Conservation (phyloP, 1,140 invertebrate species). For the Linepithema humile region DNA sequence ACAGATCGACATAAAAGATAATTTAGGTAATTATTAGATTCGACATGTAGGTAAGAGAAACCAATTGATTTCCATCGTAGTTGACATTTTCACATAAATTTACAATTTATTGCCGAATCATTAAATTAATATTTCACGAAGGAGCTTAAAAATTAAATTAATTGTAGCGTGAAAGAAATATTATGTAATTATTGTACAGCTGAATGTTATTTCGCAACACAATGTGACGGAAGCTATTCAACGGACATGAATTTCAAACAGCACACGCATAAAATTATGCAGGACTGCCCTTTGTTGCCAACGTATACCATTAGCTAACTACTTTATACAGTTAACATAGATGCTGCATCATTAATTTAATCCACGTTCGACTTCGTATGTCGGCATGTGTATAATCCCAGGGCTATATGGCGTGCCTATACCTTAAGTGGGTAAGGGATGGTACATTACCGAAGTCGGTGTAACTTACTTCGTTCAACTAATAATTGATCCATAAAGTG, state of each 20-base stretch:
- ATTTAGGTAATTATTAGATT: neutral
- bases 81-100: neutral
- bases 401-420: slow-evolving; percentile 21
- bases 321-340: slow-evolving; percentile 54
- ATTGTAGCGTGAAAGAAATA: neutral
- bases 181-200: neutral
- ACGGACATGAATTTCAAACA: slow-evolving; percentile 40
- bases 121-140: neutral
- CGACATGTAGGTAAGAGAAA: neutral
- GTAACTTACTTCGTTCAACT: slow-evolving; percentile 69
- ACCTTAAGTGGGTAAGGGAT: slow-evolving; percentile 32
- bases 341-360: slow-evolving; percentile 44
- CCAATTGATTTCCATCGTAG: neutral
- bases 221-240: slow-evolving; percentile 6
- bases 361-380: slow-evolving; percentile 31
- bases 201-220: slow-evolving; percentile 14
- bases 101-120: slow-evolving; percentile 1
- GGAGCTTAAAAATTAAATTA: neutral
- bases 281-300: slow-evolving; percentile 44
- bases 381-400: slow-evolving; percentile 54
- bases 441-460: slow-evolving; percentile 64
- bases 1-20: neutral
- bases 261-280: slow-evolving; percentile 47
- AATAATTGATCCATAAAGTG: slow-evolving; percentile 73
- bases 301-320: slow-evolving; percentile 53